Evolutionary conservation across 2,797 vertebrate genomes (phyloP).

Genomic region (Miichthys miiuy): DNA sequence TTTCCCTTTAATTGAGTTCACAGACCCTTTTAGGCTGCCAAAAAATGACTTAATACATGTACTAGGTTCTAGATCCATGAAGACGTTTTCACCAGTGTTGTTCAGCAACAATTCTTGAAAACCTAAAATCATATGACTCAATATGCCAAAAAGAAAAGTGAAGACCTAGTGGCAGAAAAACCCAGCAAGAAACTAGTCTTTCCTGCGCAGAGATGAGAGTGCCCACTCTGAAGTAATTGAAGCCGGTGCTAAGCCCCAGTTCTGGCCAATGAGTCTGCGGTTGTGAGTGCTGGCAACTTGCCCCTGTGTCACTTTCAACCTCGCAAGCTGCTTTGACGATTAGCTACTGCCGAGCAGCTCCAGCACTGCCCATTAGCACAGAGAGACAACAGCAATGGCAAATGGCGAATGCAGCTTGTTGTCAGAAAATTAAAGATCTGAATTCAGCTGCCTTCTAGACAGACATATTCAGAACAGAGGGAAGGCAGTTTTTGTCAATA

Average conservation of each 20-base stretch:
- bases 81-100: too few relatives aligned
- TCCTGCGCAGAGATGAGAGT: slow-evolving; percentile 44
- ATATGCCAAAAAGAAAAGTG: not conserved
- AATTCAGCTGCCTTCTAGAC: slow-evolving; percentile 41
- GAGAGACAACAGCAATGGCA: slow-evolving; percentile 54
- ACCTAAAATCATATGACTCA: too few relatives aligned
- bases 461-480: slow-evolving; percentile 28
- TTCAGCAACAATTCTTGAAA: too few relatives aligned
- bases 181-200: slow-evolving; percentile 18
- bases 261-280: slow-evolving; percentile 59
- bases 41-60: not conserved
- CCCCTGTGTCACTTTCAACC: slow-evolving; percentile 74
- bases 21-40: not conserved
- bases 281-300: slow-evolving; percentile 69
- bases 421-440: slow-evolving; percentile 58
- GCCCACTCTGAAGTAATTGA: slow-evolving; percentile 59
- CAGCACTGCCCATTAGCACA: slow-evolving; percentile 64
- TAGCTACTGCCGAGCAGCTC: slow-evolving; percentile 57
- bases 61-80: too few relatives aligned
- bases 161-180: slow-evolving; percentile 3
- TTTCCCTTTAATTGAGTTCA: slow-evolving; percentile 20
- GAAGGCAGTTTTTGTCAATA: slow-evolving; percentile 35
- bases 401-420: slow-evolving; percentile 60
- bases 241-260: slow-evolving; percentile 52
- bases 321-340: slow-evolving; percentile 70